A percentile compares a stretch with the other conserved stretches of the same genome.
Conservation (phyloP, 2,888 invertebrate species). For the Hesperia comma region DNA sequence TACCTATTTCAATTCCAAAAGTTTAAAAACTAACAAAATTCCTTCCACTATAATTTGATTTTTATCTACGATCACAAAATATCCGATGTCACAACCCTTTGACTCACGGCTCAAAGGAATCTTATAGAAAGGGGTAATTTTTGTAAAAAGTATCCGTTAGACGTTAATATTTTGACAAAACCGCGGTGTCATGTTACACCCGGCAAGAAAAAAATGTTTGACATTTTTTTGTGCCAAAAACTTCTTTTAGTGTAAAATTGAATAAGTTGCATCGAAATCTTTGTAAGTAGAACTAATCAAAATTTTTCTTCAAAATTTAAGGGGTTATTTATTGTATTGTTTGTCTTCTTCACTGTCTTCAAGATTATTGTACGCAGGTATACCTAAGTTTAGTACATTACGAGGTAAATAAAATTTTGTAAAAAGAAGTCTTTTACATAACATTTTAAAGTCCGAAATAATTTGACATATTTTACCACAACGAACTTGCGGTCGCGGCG, state of each 20-base stretch:
- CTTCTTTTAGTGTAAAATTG: background rate
- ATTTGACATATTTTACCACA: no score
- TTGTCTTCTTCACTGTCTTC: no score
- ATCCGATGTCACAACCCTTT: constrained; percentile 69
- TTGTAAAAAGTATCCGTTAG: constrained; percentile 59
- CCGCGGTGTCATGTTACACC: constrained; percentile 72
- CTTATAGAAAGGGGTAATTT: constrained; percentile 62
- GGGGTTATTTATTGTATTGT: no score
- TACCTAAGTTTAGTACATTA: no score
- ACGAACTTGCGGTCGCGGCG: background rate
- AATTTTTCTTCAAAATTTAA: no score
- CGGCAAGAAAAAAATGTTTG: constrained; percentile 44
- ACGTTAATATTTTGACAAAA: constrained; percentile 82
- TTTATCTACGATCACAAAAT: constrained; percentile 69
- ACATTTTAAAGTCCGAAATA: no score
- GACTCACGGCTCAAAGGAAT: constrained; percentile 44
- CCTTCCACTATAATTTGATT: constrained; percentile 38
- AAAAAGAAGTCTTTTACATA: no score
- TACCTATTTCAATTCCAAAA: background rate
- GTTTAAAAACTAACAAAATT: constrained; percentile 28
- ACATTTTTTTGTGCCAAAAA: constrained; percentile 36
- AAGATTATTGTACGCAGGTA: no score
- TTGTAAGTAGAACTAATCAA: no score
- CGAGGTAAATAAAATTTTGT: no score
- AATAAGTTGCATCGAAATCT: no score